Percentiles rank a stretch among this genome's conserved stretches.
These are phyloP conservation scores for Pica pica DNA, from an alignment of 2,113 vertebrate species.

Conservation along the genomic window DNA sequence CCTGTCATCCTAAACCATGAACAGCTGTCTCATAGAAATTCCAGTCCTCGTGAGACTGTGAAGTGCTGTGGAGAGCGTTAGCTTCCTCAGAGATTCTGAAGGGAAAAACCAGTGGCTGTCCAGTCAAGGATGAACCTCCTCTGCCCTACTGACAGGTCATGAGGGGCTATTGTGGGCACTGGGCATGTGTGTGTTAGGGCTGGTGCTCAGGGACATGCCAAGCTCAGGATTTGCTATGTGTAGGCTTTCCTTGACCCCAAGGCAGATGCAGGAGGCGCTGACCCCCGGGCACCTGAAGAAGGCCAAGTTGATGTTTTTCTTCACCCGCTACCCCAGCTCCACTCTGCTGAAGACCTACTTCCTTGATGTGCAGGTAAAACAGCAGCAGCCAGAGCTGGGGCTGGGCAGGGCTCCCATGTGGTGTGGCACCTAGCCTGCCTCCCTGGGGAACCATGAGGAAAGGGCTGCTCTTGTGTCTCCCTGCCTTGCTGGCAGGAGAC, in stretches of 20 bases:
- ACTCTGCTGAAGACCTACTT: constrained; percentile 89
- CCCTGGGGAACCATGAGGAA: rapidly evolving
- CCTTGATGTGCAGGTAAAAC: constrained; percentile 88
- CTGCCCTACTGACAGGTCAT: not conserved
- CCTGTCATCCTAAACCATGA: not conserved
- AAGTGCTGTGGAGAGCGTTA: not conserved
- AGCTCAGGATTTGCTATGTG: rapidly evolving
- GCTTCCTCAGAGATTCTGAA: not conserved
- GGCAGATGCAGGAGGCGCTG: constrained; percentile 87
- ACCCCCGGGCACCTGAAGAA: constrained; percentile 94
- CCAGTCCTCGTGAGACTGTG: not conserved
- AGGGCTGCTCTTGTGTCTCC: not conserved
- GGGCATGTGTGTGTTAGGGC: not conserved
- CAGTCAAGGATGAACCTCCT: not conserved
- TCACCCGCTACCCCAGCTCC: constrained; percentile 94
- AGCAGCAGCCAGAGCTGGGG: not conserved
- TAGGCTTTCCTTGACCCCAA: constrained; percentile 79
- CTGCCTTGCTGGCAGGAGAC: not conserved
- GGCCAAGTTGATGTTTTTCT: constrained; percentile 98
- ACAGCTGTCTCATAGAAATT: not conserved
- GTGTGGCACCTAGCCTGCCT: not conserved
- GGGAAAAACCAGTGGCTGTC: not conserved
- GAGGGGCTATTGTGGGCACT: not conserved
- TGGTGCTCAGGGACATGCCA: rapidly evolving
- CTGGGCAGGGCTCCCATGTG: rapidly evolving